These are phyloP conservation scores for Aspidapion aeneum DNA, from an alignment of 2,888 invertebrate species.

Conservation along the genomic window DNA sequence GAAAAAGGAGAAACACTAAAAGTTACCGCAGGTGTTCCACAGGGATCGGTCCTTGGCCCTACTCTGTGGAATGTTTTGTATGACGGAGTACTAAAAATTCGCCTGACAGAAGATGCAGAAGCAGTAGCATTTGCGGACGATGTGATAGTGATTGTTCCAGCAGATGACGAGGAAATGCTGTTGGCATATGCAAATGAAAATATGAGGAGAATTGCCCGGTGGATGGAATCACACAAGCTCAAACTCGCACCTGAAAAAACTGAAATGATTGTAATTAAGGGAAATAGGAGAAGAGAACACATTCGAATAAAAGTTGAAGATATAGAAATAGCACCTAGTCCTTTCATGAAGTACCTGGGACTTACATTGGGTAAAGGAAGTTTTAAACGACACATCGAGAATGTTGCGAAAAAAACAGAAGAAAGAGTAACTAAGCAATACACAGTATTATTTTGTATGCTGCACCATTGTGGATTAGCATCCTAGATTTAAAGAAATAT, in stretches of 20 bases:
- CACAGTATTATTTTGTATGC: constrained; percentile 17
- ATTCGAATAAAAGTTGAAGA: not conserved
- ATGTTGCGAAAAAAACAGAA: constrained; percentile 6
- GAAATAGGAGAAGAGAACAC: not conserved
- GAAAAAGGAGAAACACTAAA: not conserved
- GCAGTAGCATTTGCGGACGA: constrained; percentile 21
- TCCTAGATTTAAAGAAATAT: not conserved
- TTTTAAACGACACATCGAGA: constrained; percentile 10
- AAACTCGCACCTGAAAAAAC: constrained; percentile 10
- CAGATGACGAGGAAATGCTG: not conserved
- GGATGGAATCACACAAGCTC: constrained; percentile 9
- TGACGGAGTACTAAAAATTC: constrained; percentile 13
- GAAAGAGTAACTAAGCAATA: not conserved
- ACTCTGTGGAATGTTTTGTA: constrained; percentile 21
- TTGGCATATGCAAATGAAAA: too few relatives aligned
- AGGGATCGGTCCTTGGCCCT: constrained; percentile 22
- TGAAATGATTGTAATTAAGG: not conserved
- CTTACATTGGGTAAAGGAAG: constrained; percentile 7
- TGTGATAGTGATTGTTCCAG: constrained; percentile 14
- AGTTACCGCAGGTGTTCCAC: constrained; percentile 17
- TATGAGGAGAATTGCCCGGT: too few relatives aligned
- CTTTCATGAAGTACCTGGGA: constrained; percentile 18
- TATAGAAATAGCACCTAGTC: not conserved
- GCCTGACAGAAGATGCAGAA: not conserved
- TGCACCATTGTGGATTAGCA: constrained; percentile 19